Evolutionary conservation across 2,113 vertebrate genomes (phyloP).

Genomic region (Oreochromis aureus): DNA sequence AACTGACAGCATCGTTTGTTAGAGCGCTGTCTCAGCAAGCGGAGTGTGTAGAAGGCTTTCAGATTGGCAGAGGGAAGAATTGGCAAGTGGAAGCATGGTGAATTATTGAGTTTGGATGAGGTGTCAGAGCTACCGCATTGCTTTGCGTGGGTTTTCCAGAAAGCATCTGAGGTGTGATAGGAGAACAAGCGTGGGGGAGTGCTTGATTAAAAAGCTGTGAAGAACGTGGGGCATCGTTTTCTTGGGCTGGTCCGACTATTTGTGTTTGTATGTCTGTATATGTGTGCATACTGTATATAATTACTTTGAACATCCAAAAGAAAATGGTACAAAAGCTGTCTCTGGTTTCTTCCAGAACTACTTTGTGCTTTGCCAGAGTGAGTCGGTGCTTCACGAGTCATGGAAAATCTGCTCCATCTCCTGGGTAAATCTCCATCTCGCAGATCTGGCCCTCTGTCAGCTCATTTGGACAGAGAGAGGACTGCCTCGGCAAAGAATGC

Average conservation of each 20-base stretch:
- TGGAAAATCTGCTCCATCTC: slow-evolving; percentile 60
- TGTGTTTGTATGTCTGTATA: slow-evolving; percentile 10
- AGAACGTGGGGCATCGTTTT: slow-evolving; percentile 14
- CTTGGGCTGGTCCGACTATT: slow-evolving; percentile 30
- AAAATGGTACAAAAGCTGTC: slow-evolving; percentile 31
- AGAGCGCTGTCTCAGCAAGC: slow-evolving; percentile 60
- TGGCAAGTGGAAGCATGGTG: slow-evolving; percentile 57
- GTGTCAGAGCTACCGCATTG: slow-evolving; percentile 47
- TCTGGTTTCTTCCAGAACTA: slow-evolving; percentile 24
- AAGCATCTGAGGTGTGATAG: slow-evolving; percentile 60
- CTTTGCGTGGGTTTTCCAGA: slow-evolving; percentile 53
- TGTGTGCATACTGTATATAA: slow-evolving; percentile 24
- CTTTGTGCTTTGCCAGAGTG: slow-evolving; percentile 35
- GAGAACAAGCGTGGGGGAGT: slow-evolving; percentile 41
- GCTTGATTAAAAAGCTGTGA: slow-evolving; percentile 53
- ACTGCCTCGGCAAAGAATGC: slow-evolving; percentile 76
- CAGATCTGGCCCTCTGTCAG: slow-evolving; percentile 85
- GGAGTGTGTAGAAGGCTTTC: slow-evolving; percentile 41
- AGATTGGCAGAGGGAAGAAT: slow-evolving; percentile 52
- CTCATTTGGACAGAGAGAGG: slow-evolving; percentile 85
- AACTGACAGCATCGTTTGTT: slow-evolving; percentile 71
- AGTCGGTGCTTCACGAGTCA: slow-evolving; percentile 36
- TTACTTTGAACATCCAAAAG: slow-evolving; percentile 32
- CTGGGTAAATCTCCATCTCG: slow-evolving; percentile 64
- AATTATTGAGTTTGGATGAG: slow-evolving; percentile 64